These are phyloP conservation scores for Stictonetta naevosa DNA, from an alignment of 2,113 vertebrate species.

Conservation along the genomic window DNA sequence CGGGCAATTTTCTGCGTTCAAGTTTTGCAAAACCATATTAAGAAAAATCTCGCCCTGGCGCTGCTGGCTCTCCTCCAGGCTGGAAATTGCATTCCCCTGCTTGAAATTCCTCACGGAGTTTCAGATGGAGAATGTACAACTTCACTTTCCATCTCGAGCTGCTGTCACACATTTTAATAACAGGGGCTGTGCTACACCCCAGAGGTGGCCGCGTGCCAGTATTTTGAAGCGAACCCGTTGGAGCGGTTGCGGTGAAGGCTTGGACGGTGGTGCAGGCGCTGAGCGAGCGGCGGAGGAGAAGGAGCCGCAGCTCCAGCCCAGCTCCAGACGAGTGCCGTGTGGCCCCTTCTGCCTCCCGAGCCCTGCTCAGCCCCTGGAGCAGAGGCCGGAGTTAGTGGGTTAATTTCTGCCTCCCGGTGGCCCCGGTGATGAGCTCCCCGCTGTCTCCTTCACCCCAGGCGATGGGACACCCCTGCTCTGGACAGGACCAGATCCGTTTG, in stretches of 20 bases:
- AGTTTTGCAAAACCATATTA: conserved; percentile 55
- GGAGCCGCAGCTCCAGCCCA: not conserved
- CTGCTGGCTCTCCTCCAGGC: conserved; percentile 65
- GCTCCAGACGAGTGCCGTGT: too few species aligned
- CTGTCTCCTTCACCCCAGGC: not conserved
- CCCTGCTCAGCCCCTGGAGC: not conserved
- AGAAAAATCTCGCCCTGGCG: conserved; percentile 58
- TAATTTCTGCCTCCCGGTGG: not conserved
- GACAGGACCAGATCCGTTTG: not conserved
- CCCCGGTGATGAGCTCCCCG: rapidly evolving
- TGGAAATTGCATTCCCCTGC: conserved; percentile 68
- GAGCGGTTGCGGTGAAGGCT: not conserved
- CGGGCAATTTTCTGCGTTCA: not conserved
- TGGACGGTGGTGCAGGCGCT: not conserved
- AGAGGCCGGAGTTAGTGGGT: rapidly evolving
- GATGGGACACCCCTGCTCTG: rapidly evolving
- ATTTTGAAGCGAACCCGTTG: not conserved
- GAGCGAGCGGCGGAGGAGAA: not conserved
- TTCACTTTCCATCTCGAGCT: conserved; percentile 56
- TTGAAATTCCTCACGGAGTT: conserved; percentile 62
- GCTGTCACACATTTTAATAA: conserved; percentile 64
- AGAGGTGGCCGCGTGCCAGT: conserved; percentile 1
- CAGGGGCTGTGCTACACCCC: conserved; percentile 53
- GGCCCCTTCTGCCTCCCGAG: not conserved
- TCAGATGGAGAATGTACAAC: conserved; percentile 65